Conservation (phyloP, 2,113 vertebrate species). For the Oryctolagus cuniculus region mOryCun1.1 NC_091442.1:38614501-38615000, state of each 20-base stretch:
- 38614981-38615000: neutral
- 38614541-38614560: neutral
- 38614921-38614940: neutral
- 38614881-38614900: neutral
- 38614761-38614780: neutral
- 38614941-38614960: neutral
- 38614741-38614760: slow-evolving; percentile 27
- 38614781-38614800: neutral
- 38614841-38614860: neutral
- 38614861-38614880: neutral
- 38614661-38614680: neutral
- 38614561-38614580: neutral
- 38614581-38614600: slow-evolving; percentile 41
- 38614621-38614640: slow-evolving; percentile 39
- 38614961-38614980: neutral
- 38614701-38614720: slow-evolving; percentile 15
- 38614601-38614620: slow-evolving; percentile 34
- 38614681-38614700: slow-evolving; percentile 35
- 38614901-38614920: neutral
- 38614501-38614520: neutral
- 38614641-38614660: slow-evolving; percentile 37
- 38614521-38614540: slow-evolving; percentile 40
- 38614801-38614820: neutral
- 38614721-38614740: neutral
- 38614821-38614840: neutral